Evolutionary conservation across 2,797 vertebrate genomes (phyloP).

Genomic region (Hipposideros larvatus): DNA sequence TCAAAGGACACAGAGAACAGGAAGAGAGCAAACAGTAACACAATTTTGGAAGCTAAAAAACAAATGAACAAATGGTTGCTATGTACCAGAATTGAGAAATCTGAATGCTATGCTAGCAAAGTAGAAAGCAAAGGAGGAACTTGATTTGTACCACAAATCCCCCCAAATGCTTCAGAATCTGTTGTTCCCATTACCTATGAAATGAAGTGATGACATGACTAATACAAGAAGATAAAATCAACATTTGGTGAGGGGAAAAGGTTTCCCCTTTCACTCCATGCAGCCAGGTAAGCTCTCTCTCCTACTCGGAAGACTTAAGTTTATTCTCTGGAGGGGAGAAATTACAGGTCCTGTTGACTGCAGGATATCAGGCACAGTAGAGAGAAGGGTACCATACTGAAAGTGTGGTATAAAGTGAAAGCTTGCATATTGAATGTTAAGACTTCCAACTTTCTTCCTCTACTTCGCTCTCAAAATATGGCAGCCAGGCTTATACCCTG

Average conservation of each 20-base stretch:
- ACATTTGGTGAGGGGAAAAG: neutral
- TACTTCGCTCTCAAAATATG: slow-evolving; percentile 21
- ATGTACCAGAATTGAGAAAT: neutral
- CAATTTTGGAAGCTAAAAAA: slow-evolving; percentile 11
- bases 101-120: neutral
- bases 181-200: neutral
- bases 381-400: neutral
- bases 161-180: neutral
- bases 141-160: neutral
- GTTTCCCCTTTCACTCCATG: neutral
- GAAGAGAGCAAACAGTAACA: slow-evolving; percentile 35
- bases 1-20: slow-evolving; percentile 2
- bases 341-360: neutral
- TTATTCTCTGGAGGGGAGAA: slow-evolving; percentile 26
- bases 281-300: neutral
- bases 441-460: slow-evolving; percentile 1
- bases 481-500: neutral
- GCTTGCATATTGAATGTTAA: slow-evolving; percentile 7
- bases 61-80: slow-evolving; percentile 11
- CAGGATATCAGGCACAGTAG: neutral
- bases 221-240: slow-evolving; percentile 37
- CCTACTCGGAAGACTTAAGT: neutral
- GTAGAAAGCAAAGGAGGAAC: neutral
- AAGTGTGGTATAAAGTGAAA: neutral
- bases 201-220: neutral